A percentile compares a stretch with the other conserved stretches of the same genome.
These are phyloP conservation scores for Phaonia tiefii DNA, from an alignment of 2,888 invertebrate genomes.

Conservation along the genomic window DNA sequence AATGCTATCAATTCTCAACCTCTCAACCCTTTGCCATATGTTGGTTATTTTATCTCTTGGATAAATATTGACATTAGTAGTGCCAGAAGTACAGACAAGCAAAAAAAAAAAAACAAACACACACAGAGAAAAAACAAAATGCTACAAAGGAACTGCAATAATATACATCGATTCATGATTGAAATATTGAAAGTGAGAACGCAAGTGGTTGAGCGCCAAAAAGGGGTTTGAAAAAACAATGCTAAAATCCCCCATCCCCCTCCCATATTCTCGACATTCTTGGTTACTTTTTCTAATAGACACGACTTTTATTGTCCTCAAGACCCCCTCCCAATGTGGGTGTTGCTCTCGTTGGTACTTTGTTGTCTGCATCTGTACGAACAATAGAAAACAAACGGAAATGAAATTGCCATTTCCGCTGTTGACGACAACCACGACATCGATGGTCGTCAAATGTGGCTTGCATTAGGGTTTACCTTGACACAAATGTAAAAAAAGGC, in stretches of 20 bases:
- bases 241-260: background rate
- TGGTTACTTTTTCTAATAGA: background rate
- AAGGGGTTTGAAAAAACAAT: background rate
- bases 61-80: slow-evolving; percentile 58
- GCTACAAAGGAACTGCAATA: slow-evolving; percentile 19
- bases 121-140: background rate
- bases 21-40: slow-evolving; percentile 19
- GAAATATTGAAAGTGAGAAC: background rate
- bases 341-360: slow-evolving; percentile 20
- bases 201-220: background rate
- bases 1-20: slow-evolving; percentile 41
- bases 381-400: slow-evolving; percentile 61
- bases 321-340: background rate
- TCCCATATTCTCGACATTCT: background rate
- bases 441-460: slow-evolving; percentile 11
- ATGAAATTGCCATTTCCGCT: slow-evolving; percentile 67
- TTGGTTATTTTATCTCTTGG: slow-evolving; percentile 39
- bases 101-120: no score
- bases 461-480: slow-evolving; percentile 54
- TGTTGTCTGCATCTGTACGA: background rate
- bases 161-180: slow-evolving; percentile 16
- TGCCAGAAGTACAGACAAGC: background rate
- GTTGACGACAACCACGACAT: slow-evolving; percentile 32
- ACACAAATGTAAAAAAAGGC: slow-evolving; percentile 52
- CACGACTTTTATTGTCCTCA: background rate